Base-by-base conservation (phyloP, 2,113 vertebrate species). In the Manacus vitellinus region DNA sequence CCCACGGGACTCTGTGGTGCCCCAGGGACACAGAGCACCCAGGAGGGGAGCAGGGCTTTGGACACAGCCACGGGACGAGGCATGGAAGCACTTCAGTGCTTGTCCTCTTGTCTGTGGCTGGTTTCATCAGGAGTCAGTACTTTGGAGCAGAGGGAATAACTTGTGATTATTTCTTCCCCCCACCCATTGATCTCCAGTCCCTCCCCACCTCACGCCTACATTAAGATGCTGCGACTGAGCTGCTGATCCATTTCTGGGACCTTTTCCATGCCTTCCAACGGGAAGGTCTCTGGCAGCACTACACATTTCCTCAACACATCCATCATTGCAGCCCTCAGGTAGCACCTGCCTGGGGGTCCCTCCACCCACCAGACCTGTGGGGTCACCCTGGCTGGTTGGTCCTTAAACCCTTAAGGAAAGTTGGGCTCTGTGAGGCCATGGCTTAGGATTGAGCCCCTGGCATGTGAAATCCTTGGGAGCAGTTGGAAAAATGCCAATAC, bases 371-470 rank as follows among this genome's bases (percentile, higher is more conserved):
- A 14, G 20, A 44, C 23, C 12, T 14, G 0, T 0, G 1, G 33
- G 37, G 4, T 58, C 1, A 46, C 51, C 43, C 18, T 3, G 5
- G 3, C 30, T 1, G 0, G 4, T 33, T 0, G 0, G 14, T 75
- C 51, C 12, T 28, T 43, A 56, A 55, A 18, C 19, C 37, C 47
- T 49, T 16, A 22, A 2, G 2, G 39, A 58, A 58, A 47, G 5
- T 23, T 33, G 8, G 39, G 18, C 0, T 0, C 59, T 1, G 0
- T 0, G n/a, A 62, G 47, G 7, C 24, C 20, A 2, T 5, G 41
- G 37, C 25, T 70, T 61, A n/a, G 39, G 70, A 46, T 2, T 10
- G 47, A 85, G 44, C 30, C 28, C 24, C 31, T 2, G 10, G 68
- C 37, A 4, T 0, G 0, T 59, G 24, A 66, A 62, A 78, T 54